Conservation (phyloP, 2,113 vertebrate genomes). For the Galeopterus variegatus region DNA sequence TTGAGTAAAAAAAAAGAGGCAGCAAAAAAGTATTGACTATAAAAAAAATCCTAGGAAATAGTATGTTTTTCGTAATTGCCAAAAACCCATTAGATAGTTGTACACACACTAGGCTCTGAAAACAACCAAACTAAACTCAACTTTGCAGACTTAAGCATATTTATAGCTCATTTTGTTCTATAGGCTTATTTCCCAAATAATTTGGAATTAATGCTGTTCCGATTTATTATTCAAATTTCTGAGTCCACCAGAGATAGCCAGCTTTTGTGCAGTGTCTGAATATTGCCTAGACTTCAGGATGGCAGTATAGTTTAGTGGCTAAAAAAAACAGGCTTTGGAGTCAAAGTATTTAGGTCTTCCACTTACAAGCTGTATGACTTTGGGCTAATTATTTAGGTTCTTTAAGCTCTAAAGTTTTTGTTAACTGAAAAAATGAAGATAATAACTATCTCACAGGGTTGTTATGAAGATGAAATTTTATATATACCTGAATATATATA, state of each 20-base stretch:
- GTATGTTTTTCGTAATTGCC: constrained; percentile 24
- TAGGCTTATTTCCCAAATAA: constrained; percentile 34
- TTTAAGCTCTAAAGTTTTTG: constrained; percentile 46
- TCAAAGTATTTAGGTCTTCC: not conserved
- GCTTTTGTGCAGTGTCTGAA: not conserved
- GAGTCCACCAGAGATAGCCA: not conserved
- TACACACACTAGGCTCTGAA: not conserved
- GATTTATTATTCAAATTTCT: constrained; percentile 58
- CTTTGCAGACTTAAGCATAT: constrained; percentile 15
- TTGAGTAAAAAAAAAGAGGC: not conserved
- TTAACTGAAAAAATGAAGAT: not conserved
- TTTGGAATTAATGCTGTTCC: constrained; percentile 57
- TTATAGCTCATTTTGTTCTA: constrained; percentile 48
- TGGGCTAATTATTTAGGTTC: not conserved
- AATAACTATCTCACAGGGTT: not conserved
- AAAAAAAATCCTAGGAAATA: not conserved
- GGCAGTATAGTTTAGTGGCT: not conserved
- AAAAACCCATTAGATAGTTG: not conserved
- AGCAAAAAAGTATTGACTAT: not conserved
- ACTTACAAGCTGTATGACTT: not conserved
- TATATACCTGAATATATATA: too few species aligned
- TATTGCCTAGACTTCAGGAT: not conserved
- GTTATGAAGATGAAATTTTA: not conserved
- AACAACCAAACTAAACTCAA: constrained; percentile 45
- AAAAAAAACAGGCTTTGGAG: not conserved